Percentiles rank a stretch among this genome's conserved stretches.
phyloP scores from a whole-genome alignment of 2,113 vertebrate species.

The Gnathonemus longibarbis region DNA sequence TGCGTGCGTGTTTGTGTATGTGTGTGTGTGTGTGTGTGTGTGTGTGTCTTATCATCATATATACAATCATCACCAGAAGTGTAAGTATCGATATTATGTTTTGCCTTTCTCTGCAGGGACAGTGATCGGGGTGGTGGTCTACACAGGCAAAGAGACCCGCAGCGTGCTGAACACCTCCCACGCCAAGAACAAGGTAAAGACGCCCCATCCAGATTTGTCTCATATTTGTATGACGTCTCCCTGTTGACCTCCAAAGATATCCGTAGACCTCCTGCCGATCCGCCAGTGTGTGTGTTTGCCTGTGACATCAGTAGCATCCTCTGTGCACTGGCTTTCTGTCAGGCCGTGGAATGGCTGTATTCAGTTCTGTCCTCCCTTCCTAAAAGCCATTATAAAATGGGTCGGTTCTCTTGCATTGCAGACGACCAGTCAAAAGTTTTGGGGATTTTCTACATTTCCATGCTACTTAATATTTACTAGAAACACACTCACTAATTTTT shows the following conservation, averaged over 20 bases:
- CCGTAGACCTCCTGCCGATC: not conserved
- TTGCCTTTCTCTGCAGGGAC: constrained; percentile 71
- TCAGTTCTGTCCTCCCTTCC: too few species aligned
- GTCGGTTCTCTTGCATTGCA: not conserved
- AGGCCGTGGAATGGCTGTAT: not conserved
- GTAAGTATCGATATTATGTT: constrained; percentile 20
- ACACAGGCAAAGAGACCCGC: constrained; percentile 94
- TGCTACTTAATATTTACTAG: too few species aligned
- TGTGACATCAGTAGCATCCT: not conserved
- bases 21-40: not conserved
- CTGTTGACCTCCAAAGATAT: not conserved
- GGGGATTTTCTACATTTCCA: too few species aligned
- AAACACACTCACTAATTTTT: too few species aligned
- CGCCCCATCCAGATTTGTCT: not conserved
- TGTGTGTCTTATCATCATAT: too few species aligned
- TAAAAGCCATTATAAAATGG: not conserved
- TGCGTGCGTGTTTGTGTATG: not conserved
- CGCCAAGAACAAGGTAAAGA: constrained; percentile 88
- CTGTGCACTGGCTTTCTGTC: not conserved
- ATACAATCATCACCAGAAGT: too few species aligned
- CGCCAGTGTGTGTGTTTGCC: not conserved
- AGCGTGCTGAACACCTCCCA: constrained; percentile 94
- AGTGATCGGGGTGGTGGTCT: constrained; percentile 96
- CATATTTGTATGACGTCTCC: not conserved
- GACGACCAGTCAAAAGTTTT: too few species aligned